A percentile compares a stretch with the other conserved stretches of the same genome.
phyloP scores from a whole-genome alignment of 2,797 vertebrate genomes.

The Scleropages formosus region DNA sequence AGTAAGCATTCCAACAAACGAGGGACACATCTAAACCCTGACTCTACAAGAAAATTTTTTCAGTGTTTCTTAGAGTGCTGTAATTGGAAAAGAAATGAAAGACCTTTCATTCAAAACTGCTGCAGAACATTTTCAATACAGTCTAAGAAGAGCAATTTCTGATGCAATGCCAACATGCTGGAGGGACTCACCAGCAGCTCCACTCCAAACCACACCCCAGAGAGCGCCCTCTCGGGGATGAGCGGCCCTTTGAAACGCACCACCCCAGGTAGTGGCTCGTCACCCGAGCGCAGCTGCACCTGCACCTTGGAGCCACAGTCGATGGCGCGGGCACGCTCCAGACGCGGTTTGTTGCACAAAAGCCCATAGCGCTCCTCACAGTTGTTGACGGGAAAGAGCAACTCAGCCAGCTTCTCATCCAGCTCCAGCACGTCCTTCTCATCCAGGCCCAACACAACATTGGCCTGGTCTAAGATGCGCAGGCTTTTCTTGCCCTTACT shows the following conservation, averaged over 20 bases:
- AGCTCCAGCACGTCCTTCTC: constrained; percentile 90
- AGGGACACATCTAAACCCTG: too few relatives aligned
- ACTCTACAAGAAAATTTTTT: too few relatives aligned
- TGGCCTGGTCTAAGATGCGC: constrained; percentile 90
- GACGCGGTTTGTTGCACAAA: constrained; percentile 79
- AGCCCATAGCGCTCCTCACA: constrained; percentile 90
- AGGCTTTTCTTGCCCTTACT: constrained; percentile 93
- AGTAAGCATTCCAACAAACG: too few relatives aligned
- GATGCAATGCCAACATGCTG: too few relatives aligned
- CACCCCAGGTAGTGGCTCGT: constrained; percentile 88
- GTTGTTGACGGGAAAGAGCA: constrained; percentile 96
- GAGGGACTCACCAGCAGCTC: constrained; percentile 87
- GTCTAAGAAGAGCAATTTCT: too few relatives aligned
- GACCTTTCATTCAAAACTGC: too few relatives aligned
- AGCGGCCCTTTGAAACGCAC: constrained; percentile 93
- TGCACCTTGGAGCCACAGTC: constrained; percentile 88
- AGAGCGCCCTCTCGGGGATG: constrained; percentile 85
- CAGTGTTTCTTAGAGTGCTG: too few relatives aligned
- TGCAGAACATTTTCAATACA: too few relatives aligned
- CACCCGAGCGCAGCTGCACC: constrained; percentile 88
- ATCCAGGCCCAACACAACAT: constrained; percentile 85
- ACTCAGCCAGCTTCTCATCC: constrained; percentile 87
- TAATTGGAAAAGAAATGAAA: too few relatives aligned
- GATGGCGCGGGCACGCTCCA: constrained; percentile 86
- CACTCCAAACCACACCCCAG: constrained; percentile 95